phyloP scores from a whole-genome alignment of 2,888 invertebrate genomes.

The Notodonta ziczac region DNA sequence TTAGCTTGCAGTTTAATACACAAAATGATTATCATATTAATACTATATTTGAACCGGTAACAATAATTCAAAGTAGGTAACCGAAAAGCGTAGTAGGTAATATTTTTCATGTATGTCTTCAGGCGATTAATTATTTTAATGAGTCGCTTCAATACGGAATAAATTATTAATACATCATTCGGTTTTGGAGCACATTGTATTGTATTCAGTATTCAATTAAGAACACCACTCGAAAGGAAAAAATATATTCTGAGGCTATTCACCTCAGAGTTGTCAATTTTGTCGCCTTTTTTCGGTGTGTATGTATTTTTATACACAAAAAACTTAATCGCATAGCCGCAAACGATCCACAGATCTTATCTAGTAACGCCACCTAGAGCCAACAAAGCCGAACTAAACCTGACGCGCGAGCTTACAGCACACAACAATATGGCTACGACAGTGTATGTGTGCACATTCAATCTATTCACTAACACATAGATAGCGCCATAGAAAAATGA shows the following conservation, averaged over 20 bases:
- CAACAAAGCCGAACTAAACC: slow-evolving; percentile 37
- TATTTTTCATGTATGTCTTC: no score
- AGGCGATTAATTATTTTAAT: background rate
- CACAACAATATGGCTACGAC: slow-evolving; percentile 44
- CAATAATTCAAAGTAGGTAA: no score
- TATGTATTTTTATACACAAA: slow-evolving; percentile 16
- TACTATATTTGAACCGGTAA: no score
- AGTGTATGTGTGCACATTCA: slow-evolving; percentile 56
- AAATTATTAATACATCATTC: background rate
- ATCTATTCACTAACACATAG: slow-evolving; percentile 65
- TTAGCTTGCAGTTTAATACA: no score
- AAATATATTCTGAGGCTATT: slow-evolving; percentile 19
- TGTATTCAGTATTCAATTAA: slow-evolving; percentile 1
- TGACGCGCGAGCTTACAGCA: slow-evolving; percentile 45
- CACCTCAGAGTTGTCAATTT: slow-evolving; percentile 17
- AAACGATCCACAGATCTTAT: slow-evolving; percentile 16
- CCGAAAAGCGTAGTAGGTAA: no score
- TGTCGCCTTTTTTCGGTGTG: slow-evolving; percentile 11
- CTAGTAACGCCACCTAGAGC: slow-evolving; percentile 48
- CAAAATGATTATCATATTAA: no score
- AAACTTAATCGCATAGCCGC: slow-evolving; percentile 17
- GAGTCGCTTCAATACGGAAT: background rate
- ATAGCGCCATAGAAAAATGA: slow-evolving; percentile 76
- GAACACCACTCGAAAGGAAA: background rate
- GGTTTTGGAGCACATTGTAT: background rate